Evolutionary conservation across 2,797 vertebrate species (phyloP), one percentile per base, ranked within the genome.

Genomic region (Pantherophis vulpinus): DNA sequence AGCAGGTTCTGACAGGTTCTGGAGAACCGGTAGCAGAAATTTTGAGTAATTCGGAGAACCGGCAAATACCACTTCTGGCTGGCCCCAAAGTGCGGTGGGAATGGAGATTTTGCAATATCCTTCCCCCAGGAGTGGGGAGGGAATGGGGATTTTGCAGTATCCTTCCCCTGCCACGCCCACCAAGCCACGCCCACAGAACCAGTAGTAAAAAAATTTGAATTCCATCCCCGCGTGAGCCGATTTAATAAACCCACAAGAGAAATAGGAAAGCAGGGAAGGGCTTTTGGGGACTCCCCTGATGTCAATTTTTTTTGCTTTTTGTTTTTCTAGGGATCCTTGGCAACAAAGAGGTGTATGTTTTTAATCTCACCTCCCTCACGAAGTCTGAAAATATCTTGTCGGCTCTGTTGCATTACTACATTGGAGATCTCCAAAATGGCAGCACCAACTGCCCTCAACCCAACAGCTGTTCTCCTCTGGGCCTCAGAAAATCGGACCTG

Each of bases 311-410:
- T 91, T 70, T 70, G 66, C 61, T 70, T 32, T 70, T 92, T 94
- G 0, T 59, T 93, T 86, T 97, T 83, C n/a, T 96, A 99, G 99
- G 98, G 87, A 97, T 95, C 0, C 96, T 98, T 9, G 97, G 98
- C 95, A 97, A 96, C 95, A 98, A 97, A 91, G 98, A 98, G 91
- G 97, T 98, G 79, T 98, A 99, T 37, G 56, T 99, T 92, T 99
- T 99, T 97, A 99, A 99, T 96, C 96, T 99, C 94, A 99, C 99
- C 0, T 99, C 99, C 0, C 98, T 99, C 94, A 98, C 98, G 0
- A 98, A 98, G 95, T 99, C 99, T 0, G 99, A 99, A 96, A 98
- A 98, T 5, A 96, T 99, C 94, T 97, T 99, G 93, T 99, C 98
- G 0, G 99, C 99, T 66, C 98, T 98, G 0, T 97, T 99, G 20